Percentiles rank a stretch among this genome's conserved stretches.
These are phyloP conservation scores for Drosophila kikkawai DNA, from an alignment of 1,140 invertebrate genomes.

Conservation along the genomic window DNA sequence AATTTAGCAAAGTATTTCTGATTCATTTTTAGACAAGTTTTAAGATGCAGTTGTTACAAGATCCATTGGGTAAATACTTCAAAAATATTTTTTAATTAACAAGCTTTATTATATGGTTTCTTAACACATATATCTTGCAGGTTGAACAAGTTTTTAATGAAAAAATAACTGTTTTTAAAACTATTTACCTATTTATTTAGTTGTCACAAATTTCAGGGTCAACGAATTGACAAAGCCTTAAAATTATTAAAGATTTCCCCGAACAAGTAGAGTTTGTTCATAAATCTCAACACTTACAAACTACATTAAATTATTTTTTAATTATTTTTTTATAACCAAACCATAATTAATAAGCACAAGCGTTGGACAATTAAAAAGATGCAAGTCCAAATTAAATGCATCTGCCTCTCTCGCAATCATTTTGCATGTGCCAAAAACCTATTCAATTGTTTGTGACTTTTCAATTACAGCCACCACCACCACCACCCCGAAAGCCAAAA, in stretches of 20 bases:
- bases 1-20: no score
- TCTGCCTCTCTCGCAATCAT: no score
- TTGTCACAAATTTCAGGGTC: no score
- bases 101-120: no score
- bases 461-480: slow-evolving; percentile 30
- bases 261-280: neutral
- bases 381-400: slow-evolving; percentile 9
- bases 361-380: slow-evolving; percentile 22
- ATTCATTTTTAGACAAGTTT: no score
- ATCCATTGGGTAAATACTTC: no score
- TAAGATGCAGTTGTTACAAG: no score
- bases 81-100: no score
- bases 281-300: neutral
- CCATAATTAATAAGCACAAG: neutral
- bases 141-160: no score
- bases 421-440: slow-evolving; percentile 12
- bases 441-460: slow-evolving; percentile 36
- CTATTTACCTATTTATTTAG: no score
- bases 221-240: neutral
- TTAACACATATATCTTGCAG: no score
- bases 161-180: no score
- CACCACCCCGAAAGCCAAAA: slow-evolving; percentile 31
- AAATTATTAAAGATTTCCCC: neutral
- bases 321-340: neutral
- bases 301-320: neutral